phyloP scores from a whole-genome alignment of 1,140 invertebrate species.

The Papilio polyxenes region DNA sequence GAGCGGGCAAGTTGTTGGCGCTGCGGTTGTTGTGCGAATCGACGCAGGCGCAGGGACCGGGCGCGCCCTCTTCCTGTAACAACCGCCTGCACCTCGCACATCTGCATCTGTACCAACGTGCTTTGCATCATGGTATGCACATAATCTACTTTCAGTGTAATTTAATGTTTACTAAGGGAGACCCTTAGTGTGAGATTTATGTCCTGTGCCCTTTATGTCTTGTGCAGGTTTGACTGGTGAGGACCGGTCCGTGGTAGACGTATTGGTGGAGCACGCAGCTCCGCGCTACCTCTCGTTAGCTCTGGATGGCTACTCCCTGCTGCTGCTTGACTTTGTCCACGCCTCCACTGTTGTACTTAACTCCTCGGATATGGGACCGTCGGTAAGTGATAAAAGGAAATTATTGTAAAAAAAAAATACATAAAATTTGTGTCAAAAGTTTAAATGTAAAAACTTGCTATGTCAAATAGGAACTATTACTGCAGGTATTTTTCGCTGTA shows the following conservation, averaged over 20 bases:
- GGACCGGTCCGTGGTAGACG: conserved; percentile 83
- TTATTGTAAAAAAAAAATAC: no score
- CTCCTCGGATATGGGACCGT: conserved; percentile 88
- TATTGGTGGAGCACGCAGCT: conserved; percentile 85
- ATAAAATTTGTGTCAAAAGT: no score
- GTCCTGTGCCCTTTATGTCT: neutral
- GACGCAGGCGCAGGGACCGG: conserved; percentile 80
- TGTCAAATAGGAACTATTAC: no score
- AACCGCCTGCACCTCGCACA: conserved; percentile 82
- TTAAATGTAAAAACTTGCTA: no score
- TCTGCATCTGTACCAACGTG: conserved; percentile 93
- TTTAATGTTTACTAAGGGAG: no score
- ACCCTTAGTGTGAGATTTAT: no score
- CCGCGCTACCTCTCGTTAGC: conserved; percentile 93
- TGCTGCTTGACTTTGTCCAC: conserved; percentile 94
- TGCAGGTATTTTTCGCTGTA: no score
- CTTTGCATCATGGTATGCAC: conserved; percentile 88
- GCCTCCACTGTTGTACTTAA: conserved; percentile 93
- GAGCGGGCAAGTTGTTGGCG: conserved; percentile 88
- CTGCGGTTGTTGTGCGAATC: conserved; percentile 90
- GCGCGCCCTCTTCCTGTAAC: conserved; percentile 72
- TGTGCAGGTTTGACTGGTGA: conserved; percentile 81
- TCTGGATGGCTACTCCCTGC: conserved; percentile 92
- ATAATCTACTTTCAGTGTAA: neutral
- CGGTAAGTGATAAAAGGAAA: conserved; percentile 74